phyloP scores from a whole-genome alignment of 2,888 invertebrate genomes.

The Nemotelus nigrinus region DNA sequence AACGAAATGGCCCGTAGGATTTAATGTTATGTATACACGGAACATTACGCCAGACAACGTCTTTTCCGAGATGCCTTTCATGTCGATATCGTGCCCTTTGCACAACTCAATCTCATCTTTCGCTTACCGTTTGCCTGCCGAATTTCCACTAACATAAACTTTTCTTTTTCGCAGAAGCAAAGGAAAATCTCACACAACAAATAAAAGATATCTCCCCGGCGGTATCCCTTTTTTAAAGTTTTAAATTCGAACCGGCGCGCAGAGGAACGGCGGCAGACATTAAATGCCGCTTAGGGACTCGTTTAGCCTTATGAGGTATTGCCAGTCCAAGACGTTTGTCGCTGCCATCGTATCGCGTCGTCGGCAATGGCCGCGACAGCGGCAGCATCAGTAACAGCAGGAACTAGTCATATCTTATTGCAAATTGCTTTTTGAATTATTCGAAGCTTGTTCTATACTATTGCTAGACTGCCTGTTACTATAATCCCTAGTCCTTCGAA shows the following conservation, averaged over 20 bases:
- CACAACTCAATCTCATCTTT: neutral
- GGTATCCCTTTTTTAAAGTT: constrained; percentile 26
- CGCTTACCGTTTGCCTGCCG: constrained; percentile 5
- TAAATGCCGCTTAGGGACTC: constrained; percentile 44
- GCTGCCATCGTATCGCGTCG: constrained; percentile 16
- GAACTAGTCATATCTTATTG: constrained; percentile 37
- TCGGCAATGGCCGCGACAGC: neutral
- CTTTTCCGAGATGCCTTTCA: constrained; percentile 10
- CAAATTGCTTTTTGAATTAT: constrained; percentile 42
- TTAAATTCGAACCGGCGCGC: constrained; percentile 27
- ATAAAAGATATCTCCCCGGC: constrained; percentile 11
- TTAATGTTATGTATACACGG: constrained; percentile 40
- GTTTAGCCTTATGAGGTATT: constrained; percentile 41
- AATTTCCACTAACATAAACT: constrained; percentile 4
- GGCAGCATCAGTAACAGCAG: constrained; percentile 1
- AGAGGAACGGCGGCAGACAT: constrained; percentile 14
- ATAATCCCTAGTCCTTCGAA: neutral
- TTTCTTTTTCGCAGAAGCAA: neutral
- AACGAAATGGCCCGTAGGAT: constrained; percentile 40
- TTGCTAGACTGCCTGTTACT: neutral
- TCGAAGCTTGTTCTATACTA: constrained; percentile 25
- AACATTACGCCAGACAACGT: constrained; percentile 22
- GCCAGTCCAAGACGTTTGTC: constrained; percentile 9
- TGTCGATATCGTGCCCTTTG: constrained; percentile 14
- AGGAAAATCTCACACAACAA: constrained; percentile 12